Evolutionary conservation across 1,140 invertebrate species (phyloP), one percentile per base, ranked within the genome.

Genomic region (Chironomus tepperi): DNA sequence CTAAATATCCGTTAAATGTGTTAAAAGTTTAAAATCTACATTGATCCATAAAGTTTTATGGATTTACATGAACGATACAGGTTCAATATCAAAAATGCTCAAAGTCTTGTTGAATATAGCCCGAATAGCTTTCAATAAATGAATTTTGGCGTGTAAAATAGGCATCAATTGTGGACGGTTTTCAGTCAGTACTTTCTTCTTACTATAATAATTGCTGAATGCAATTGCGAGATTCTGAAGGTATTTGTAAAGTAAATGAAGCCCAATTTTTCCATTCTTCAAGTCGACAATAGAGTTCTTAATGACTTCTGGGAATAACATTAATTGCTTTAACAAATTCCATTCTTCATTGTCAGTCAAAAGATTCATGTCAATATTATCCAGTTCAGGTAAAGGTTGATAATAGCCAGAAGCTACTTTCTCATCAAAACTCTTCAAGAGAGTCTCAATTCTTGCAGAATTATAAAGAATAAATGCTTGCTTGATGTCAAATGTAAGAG

Each of bases 161-260:
- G 88, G 86, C 77, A 89, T 80, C 65, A 92, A 80, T 79, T 91
- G 88, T 18, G 83, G 80, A 77, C 87, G 84, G 65, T 85, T 84
- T 76, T 88, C 86, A 73, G 85, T 86, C 77, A 92, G 81, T 78
- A 92, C 86, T 77, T 87, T 86, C 72, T 87, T 85, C 80, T 85
- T 85, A 75, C 87, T 84, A 79, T 93, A 93, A 77, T 91, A 93
- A 65, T 86, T 84, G 77, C 91, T 92, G 76, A 91, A 89, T 12
- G 85, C 78, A 57, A 85, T 84, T n/a, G 88, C 87, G 76, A 91
- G 81, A 24, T 80, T 81, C 73, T 83, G 86, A 7, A 92, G 81
- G 79, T 88, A 91, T 73, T 81, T 82, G 74, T 89, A 87, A n/a
- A 92, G 80, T 42, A 84, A 77, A 77, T 92, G 89, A 0, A 88